phyloP scores from a whole-genome alignment of 2,113 vertebrate genomes.

The Indicator maculatus region DNA sequence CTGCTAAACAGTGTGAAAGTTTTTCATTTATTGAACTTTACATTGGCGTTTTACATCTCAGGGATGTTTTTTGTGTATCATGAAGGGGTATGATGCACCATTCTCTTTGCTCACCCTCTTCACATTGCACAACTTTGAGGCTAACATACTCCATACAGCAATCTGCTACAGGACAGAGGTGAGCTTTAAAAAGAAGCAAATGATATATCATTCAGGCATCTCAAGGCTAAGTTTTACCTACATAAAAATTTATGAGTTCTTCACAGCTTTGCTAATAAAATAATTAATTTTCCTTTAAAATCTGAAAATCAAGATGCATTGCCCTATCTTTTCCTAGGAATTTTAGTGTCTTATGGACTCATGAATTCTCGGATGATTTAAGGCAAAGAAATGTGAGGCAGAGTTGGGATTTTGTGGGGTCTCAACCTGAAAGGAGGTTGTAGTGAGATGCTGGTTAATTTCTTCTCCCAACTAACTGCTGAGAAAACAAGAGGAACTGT shows the following conservation, averaged over 20 bases:
- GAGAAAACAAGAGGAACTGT: no score
- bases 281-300: neutral
- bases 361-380: neutral
- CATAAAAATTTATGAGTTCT: neutral
- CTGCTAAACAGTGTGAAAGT: neutral
- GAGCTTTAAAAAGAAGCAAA: neutral
- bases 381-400: neutral
- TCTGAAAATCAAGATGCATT: neutral
- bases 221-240: neutral
- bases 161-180: neutral
- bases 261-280: neutral
- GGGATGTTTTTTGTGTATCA: neutral
- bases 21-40: neutral
- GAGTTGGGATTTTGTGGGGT: accelerated
- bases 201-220: neutral
- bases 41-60: neutral
- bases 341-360: neutral
- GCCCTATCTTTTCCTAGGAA: neutral
- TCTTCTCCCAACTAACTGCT: no score
- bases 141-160: neutral
- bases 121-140: accelerated
- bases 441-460: no score
- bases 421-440: no score
- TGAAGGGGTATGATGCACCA: neutral
- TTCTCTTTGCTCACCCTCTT: neutral